A percentile compares a stretch with the other conserved stretches of the same genome.
phyloP scores from a whole-genome alignment of 2,797 vertebrate species.

The Microtus agrestis region DNA sequence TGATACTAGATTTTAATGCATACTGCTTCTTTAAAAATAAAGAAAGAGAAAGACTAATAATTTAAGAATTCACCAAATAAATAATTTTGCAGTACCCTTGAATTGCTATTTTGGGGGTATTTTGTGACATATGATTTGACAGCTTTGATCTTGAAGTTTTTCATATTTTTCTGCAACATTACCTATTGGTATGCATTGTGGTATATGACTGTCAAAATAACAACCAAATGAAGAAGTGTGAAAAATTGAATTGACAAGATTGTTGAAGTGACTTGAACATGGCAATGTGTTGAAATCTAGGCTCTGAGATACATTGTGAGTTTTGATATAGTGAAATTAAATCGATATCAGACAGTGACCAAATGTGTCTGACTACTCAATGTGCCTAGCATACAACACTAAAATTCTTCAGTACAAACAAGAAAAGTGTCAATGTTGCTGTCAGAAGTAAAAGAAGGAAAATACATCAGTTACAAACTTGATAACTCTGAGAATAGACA shows the following conservation, averaged over 20 bases:
- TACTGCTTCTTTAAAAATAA: background rate
- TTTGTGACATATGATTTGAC: slow-evolving; percentile 57
- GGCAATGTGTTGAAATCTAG: slow-evolving; percentile 37
- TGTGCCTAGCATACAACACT: slow-evolving; percentile 6
- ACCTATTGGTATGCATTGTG: slow-evolving; percentile 6
- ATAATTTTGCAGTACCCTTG: background rate
- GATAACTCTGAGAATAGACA: slow-evolving; percentile 33
- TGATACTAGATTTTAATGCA: background rate
- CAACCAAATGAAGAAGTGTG: slow-evolving; percentile 54
- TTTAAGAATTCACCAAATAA: background rate
- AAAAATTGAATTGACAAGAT: slow-evolving; percentile 68
- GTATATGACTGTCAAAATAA: slow-evolving; percentile 65
- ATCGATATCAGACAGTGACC: slow-evolving; percentile 68
- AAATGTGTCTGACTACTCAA: slow-evolving; percentile 45
- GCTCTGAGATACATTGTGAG: background rate
- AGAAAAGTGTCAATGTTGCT: slow-evolving; percentile 29
- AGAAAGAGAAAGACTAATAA: background rate
- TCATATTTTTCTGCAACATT: slow-evolving; percentile 57
- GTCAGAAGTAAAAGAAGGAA: slow-evolving; percentile 56
- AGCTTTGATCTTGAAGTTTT: slow-evolving; percentile 53
- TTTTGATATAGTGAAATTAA: slow-evolving; percentile 75
- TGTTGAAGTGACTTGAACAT: slow-evolving; percentile 65
- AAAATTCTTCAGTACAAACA: slow-evolving; percentile 61
- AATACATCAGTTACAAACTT: background rate
- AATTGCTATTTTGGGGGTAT: slow-evolving; percentile 31